phyloP scores from a whole-genome alignment of 53 echinoderm and acorn worm genomes.

The Glandiceps talaboti region DNA sequence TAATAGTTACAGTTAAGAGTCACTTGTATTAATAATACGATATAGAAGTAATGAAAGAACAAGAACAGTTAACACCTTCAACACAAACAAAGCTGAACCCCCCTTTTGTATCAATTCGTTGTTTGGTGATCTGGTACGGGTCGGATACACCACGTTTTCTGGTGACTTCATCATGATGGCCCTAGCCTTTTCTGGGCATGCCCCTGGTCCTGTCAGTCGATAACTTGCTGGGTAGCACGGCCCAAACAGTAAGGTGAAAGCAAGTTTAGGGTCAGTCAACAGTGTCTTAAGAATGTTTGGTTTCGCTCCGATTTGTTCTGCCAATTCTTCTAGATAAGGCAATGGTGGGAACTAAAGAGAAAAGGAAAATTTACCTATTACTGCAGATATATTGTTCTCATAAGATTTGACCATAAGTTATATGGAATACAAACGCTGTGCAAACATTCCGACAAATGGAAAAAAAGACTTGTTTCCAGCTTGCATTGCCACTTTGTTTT shows the following conservation, averaged over 20 bases:
- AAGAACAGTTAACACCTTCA: neutral
- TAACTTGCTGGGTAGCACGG: slow-evolving; percentile 52
- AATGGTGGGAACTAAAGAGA: slow-evolving; percentile 49
- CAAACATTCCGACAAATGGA: too few relatives aligned
- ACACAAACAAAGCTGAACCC: neutral
- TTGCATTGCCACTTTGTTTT: too few relatives aligned
- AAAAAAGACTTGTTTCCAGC: too few relatives aligned
- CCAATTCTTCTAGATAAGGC: slow-evolving; percentile 40
- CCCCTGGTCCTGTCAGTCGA: slow-evolving; percentile 42
- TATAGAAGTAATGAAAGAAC: neutral
- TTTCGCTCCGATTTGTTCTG: slow-evolving; percentile 38
- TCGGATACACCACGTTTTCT: slow-evolving; percentile 36
- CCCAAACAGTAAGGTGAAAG: slow-evolving; percentile 32
- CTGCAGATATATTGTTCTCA: too few relatives aligned
- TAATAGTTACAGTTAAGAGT: too few relatives aligned
- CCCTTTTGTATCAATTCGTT: neutral
- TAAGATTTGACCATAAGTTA: too few relatives aligned
- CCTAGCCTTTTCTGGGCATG: slow-evolving; percentile 33
- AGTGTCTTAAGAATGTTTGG: slow-evolving; percentile 20
- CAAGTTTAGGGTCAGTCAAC: slow-evolving; percentile 35
- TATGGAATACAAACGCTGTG: too few relatives aligned
- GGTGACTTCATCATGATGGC: slow-evolving; percentile 17
- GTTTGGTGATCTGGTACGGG: slow-evolving; percentile 10
- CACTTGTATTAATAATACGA: too few relatives aligned
- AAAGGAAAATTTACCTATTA: too few relatives aligned